phyloP scores from a whole-genome alignment of 35 echinoderm and acorn worm genomes.

The Ptychodera flava region DNA sequence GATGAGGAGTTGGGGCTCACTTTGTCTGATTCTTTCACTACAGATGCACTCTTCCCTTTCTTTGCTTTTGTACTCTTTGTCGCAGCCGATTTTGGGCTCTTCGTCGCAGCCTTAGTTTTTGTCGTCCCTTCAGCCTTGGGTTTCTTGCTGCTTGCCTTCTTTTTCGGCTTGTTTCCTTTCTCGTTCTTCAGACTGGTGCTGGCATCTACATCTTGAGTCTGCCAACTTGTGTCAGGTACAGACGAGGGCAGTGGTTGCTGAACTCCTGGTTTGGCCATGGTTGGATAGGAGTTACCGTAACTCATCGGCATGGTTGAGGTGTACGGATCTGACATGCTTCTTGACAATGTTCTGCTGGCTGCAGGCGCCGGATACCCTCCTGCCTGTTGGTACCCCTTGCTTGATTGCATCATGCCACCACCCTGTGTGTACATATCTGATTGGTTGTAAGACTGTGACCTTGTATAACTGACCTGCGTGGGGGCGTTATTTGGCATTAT shows the following conservation, averaged over 20 bases:
- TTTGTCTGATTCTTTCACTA: too few species aligned
- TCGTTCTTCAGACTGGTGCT: too few species aligned
- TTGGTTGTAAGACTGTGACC: neutral
- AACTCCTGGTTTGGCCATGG: neutral
- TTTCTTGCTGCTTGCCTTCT: neutral
- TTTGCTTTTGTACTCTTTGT: neutral
- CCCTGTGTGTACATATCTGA: neutral
- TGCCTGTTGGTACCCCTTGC: neutral
- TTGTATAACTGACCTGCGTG: neutral
- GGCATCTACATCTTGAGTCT: neutral
- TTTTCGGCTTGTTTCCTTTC: too few species aligned
- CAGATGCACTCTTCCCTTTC: too few species aligned
- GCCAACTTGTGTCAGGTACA: neutral
- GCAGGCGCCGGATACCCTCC: neutral
- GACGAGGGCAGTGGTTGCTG: neutral
- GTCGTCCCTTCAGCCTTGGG: neutral
- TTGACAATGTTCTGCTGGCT: neutral
- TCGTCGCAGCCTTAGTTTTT: too few species aligned
- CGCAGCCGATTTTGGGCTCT: too few species aligned
- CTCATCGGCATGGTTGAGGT: neutral
- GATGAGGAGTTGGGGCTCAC: too few species aligned
- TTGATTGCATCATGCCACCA: neutral
- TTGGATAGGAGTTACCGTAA: neutral
- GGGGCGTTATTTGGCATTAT: neutral
- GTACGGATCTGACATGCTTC: neutral